phyloP scores from a whole-genome alignment of 2,888 invertebrate species.

The Eremobia ochroleuca region DNA sequence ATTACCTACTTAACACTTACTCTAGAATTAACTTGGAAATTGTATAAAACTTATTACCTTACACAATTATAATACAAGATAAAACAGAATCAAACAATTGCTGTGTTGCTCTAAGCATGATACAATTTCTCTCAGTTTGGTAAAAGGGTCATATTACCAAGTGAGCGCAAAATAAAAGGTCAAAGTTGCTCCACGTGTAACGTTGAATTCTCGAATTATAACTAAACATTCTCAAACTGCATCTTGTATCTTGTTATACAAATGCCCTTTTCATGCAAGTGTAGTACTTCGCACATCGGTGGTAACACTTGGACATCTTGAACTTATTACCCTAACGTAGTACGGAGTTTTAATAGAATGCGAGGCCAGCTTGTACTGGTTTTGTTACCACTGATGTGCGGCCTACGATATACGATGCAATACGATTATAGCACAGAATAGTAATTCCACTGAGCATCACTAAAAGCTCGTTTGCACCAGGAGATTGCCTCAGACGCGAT shows the following conservation, averaged over 20 bases:
- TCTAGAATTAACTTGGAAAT: neutral
- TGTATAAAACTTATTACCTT: too few relatives aligned
- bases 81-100: neutral
- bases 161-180: neutral
- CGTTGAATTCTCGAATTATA: neutral
- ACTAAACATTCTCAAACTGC: neutral
- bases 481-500: constrained; percentile 33
- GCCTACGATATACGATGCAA: neutral
- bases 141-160: neutral
- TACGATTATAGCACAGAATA: neutral
- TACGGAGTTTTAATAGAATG: neutral
- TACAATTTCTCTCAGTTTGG: neutral
- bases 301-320: neutral
- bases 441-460: constrained; percentile 16
- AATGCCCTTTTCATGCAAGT: neutral
- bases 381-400: neutral
- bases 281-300: neutral
- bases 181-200: neutral
- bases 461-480: constrained; percentile 43
- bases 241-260: neutral
- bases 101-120: neutral
- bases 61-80: neutral
- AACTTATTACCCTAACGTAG: neutral
- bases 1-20: neutral
- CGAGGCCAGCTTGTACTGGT: neutral